phyloP scores from a whole-genome alignment of 2,888 invertebrate genomes.

The Agrochola macilenta region DNA sequence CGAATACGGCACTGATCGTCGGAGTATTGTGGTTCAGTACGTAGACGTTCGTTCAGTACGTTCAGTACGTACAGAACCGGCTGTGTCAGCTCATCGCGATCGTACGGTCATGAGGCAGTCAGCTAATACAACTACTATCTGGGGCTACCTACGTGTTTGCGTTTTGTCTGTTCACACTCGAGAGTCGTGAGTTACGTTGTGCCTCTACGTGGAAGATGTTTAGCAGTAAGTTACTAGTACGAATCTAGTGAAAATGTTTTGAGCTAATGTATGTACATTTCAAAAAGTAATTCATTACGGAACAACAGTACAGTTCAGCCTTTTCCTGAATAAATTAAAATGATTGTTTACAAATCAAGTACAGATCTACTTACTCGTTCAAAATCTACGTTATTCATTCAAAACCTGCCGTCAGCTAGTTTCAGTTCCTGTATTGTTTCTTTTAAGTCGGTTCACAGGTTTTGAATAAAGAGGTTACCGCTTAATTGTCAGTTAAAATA shows the following conservation, averaged over 20 bases:
- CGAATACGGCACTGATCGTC: constrained; percentile 83
- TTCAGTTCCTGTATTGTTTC: constrained; percentile 86
- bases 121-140: constrained; percentile 73
- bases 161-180: constrained; percentile 57
- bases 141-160: constrained; percentile 70
- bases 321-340: constrained; percentile 77
- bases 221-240: constrained; percentile 66
- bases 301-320: constrained; percentile 82
- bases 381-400: constrained; percentile 88
- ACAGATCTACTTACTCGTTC: constrained; percentile 83
- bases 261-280: constrained; percentile 81
- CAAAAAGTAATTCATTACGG: constrained; percentile 78
- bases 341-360: constrained; percentile 73
- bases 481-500: constrained; percentile 89
- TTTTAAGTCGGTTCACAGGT: constrained; percentile 87
- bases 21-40: constrained; percentile 82
- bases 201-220: constrained; percentile 71
- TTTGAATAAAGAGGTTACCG: constrained; percentile 88
- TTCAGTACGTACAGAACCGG: no score
- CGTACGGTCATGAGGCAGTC: constrained; percentile 76
- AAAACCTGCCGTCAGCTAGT: constrained; percentile 88
- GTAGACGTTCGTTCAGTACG: no score
- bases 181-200: constrained; percentile 64
- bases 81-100: constrained; percentile 62
- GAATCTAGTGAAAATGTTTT: constrained; percentile 69